Base-by-base conservation (phyloP, 2,888 invertebrate species). In the Branchinecta sandiegonensis region DNA sequence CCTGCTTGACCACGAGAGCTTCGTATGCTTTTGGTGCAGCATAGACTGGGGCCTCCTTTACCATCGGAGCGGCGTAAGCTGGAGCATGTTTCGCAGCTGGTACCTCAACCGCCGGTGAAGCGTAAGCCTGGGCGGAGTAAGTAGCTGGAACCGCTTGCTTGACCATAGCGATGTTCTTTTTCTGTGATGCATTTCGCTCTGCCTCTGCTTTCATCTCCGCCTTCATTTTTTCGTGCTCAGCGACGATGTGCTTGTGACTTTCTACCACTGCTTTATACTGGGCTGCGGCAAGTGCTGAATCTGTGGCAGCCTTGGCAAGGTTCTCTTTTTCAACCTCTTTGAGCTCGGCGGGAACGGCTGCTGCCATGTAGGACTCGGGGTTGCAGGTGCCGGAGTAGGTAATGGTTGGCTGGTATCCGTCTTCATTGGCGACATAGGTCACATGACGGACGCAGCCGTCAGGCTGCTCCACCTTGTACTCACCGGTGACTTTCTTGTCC, bases 401-500 rank as follows among this genome's bases (percentile, higher is more conserved):
- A 56, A 56, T 56, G 14, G 9, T 56, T 9, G 56, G 56, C n/a
- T 56, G 56, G 9, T 56, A 56, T 56, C 56, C 56, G 8, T 56
- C 14, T 56, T 56, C 56, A 56, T 56, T 14, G n/a, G 56, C 56
- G n/a, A 14, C 14, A 14, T 56, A 56, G 14, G 14, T 14, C n/a
- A 56, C 56, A 56, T 56, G 56, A 14, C 56, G n/a, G 8, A 14
- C 14, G 14, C 56, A 56, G n/a, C 56, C 56, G 14, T 56, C 56
- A 14, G 56, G 56, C 56, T 56, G 56, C 14, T 56, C 56, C 14
- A 56, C 9, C 14, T n/a, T 56, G 14, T 56, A 56, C 14, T 56
- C 56, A 56, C 56, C 56, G 56, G 9, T 14, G n/a, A 56, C 56
- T 56, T 56, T 56, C 56, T 56, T 56, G n/a, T n/a, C n/a, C n/a